Evolutionary conservation across 2,888 invertebrate genomes (phyloP), one percentile per base, ranked within the genome.

Genomic region (Anoncus sp.): DNA sequence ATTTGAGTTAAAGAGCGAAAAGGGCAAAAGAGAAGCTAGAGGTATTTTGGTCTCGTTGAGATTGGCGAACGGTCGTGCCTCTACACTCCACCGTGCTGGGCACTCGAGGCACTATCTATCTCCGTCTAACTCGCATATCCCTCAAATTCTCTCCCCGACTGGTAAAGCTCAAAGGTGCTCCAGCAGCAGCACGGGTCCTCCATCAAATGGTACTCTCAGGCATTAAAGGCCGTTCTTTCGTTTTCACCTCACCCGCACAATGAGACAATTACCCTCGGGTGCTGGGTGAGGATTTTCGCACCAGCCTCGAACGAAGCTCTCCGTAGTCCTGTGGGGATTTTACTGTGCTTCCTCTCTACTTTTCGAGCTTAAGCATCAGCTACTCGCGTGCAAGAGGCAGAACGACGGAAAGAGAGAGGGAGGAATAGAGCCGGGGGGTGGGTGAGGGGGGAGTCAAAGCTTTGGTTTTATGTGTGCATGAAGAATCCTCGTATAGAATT

Each of bases 191-290:
- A 18, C 40, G 38, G 22, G 43, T 43, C 51, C 59, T 65, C 65
- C 65, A 70, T 75, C 69, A 74, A 75, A 77, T 66, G 74, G 70
- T 70, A 77, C 77, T 75, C 70, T 70, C 65, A 53, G 59, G 70
- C 66, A 60, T 75, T 75, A 78, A 78, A 75, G 59, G 71, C 65
- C 57, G 75, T 75, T 78, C 70, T 78, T 75, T 78, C 75, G 71
- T 75, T 78, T 75, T 55, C 60, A 66, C 66, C 47, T 49, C 75
- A 53, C 38, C 59, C 77, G 70, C 66, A 75, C 75, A 75, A 71
- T 78, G 55, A 70, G 55, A 75, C 65, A 78, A 78, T 78, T 78
- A 71, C 66, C 65, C 75, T 35, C 16, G 10, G 38, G 49, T 53
- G 14, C 7, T 16, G 31, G 49, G 71, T 43, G 75, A 66, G 60